Percentiles rank a stretch among this genome's conserved stretches.
Evolutionary conservation across 1,140 invertebrate species (phyloP).

Genomic region (Linepithema humile): DNA sequence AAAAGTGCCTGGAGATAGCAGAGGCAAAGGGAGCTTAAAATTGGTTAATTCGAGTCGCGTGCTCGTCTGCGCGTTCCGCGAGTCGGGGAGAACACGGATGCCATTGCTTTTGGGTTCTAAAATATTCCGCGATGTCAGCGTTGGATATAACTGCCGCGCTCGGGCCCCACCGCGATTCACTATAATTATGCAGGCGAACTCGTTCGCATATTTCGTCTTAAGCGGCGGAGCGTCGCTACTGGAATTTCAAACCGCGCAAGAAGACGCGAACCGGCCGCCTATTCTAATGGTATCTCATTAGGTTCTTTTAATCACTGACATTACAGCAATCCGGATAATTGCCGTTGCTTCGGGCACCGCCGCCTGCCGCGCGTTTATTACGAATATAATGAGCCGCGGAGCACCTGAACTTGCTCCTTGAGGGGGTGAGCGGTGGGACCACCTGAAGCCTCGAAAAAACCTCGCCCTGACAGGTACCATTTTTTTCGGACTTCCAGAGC

Average conservation of each 20-base stretch:
- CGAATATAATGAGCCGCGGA: constrained; percentile 68
- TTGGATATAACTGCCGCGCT: constrained; percentile 9
- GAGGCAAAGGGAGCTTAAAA: constrained; percentile 30
- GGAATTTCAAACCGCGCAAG: constrained; percentile 59
- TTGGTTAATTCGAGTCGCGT: constrained; percentile 68
- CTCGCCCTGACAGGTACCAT: constrained; percentile 48
- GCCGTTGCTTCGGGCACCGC: constrained; percentile 55
- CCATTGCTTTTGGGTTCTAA: constrained; percentile 32
- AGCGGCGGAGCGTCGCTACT: constrained; percentile 54
- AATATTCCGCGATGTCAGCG: constrained; percentile 45
- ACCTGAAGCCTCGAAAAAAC: constrained; percentile 52
- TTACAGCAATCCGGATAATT: constrained; percentile 80
- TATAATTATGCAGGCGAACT: constrained; percentile 61
- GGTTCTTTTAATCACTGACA: constrained; percentile 80
- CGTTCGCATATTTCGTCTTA: constrained; percentile 58
- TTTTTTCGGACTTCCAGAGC: constrained; percentile 21
- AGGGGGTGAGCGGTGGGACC: constrained; percentile 6
- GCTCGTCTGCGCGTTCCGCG: constrained; percentile 28
- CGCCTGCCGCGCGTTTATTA: constrained; percentile 69
- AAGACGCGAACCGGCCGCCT: constrained; percentile 64
- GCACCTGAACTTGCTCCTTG: constrained; percentile 19
- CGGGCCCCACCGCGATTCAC: neutral
- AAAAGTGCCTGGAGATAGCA: neutral
- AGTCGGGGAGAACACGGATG: constrained; percentile 19
- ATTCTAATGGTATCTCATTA: constrained; percentile 81